Evolutionary conservation across 2,888 invertebrate genomes (phyloP).

Genomic region (Hartigia nigra): DNA sequence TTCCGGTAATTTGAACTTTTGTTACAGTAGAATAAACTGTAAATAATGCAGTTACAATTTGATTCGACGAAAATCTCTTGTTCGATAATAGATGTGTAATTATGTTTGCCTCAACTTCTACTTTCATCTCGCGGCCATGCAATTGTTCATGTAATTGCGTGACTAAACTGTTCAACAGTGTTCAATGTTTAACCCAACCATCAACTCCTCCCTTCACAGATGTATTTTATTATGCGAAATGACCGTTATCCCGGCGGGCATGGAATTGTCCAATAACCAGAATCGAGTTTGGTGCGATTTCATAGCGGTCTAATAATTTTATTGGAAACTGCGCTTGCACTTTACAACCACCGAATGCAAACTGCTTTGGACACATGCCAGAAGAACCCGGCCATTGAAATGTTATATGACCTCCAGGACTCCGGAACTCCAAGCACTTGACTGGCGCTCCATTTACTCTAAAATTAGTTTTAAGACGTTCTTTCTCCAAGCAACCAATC

Average conservation of each 20-base stretch:
- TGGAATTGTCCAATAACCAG: not conserved
- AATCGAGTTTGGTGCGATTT: not conserved
- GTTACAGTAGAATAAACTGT: not conserved
- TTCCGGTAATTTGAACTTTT: not conserved
- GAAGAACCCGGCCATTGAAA: constrained; percentile 46
- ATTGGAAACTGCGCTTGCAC: constrained; percentile 46
- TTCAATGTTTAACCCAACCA: not conserved
- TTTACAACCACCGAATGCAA: constrained; percentile 48
- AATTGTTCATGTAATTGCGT: not conserved
- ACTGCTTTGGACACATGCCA: constrained; percentile 54
- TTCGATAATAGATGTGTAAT: constrained; percentile 24
- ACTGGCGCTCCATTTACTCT: constrained; percentile 39
- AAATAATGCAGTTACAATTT: not conserved
- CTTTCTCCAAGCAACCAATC: not conserved
- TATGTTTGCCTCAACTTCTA: constrained; percentile 10
- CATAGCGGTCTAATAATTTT: constrained; percentile 44
- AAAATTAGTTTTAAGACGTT: constrained; percentile 42
- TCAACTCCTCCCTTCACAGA: not conserved
- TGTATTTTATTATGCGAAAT: not conserved
- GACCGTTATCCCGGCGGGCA: not conserved
- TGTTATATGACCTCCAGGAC: constrained; percentile 40
- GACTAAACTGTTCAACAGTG: not conserved
- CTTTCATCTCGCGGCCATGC: constrained; percentile 1
- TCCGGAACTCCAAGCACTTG: constrained; percentile 12
- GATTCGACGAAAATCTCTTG: constrained; percentile 24